These are phyloP conservation scores for Montipora efflorescens DNA, from an alignment of 64 coral and sea anemone species.

Conservation along the genomic window DNA sequence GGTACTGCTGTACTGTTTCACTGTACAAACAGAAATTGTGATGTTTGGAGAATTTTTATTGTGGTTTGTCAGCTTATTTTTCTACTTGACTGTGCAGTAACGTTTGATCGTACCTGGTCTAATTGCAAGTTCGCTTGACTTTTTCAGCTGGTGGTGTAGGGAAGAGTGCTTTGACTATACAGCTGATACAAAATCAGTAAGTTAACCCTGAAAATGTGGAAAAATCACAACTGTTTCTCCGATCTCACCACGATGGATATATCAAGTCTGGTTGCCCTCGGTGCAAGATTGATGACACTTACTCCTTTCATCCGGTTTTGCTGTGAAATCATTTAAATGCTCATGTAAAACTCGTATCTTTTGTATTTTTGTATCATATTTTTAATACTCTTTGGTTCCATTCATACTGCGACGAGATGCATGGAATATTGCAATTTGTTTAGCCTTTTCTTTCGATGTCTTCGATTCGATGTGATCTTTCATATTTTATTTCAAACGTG, in stretches of 20 bases:
- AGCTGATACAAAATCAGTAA: constrained; percentile 99
- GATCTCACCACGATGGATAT: neutral
- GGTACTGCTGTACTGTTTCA: constrained; percentile 32
- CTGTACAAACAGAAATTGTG: neutral
- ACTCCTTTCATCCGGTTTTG: neutral
- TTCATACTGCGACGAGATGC: neutral
- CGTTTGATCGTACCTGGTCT: neutral
- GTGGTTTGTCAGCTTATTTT: neutral
- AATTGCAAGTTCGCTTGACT: neutral
- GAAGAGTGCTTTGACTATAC: constrained; percentile 97
- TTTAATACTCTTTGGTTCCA: neutral
- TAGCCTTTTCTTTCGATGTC: neutral
- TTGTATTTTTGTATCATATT: neutral
- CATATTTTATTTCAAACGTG: neutral
- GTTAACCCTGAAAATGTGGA: neutral
- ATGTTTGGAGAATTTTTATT: neutral
- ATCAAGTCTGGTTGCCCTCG: neutral
- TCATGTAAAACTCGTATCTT: neutral
- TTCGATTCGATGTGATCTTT: neutral
- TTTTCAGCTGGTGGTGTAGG: constrained; percentile 97
- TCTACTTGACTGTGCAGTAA: neutral
- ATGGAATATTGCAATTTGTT: neutral
- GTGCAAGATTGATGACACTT: too few relatives aligned
- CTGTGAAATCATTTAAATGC: neutral
- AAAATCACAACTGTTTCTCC: neutral